phyloP scores from a whole-genome alignment of 2,797 vertebrate species.

The Xerus rutilus region DNA sequence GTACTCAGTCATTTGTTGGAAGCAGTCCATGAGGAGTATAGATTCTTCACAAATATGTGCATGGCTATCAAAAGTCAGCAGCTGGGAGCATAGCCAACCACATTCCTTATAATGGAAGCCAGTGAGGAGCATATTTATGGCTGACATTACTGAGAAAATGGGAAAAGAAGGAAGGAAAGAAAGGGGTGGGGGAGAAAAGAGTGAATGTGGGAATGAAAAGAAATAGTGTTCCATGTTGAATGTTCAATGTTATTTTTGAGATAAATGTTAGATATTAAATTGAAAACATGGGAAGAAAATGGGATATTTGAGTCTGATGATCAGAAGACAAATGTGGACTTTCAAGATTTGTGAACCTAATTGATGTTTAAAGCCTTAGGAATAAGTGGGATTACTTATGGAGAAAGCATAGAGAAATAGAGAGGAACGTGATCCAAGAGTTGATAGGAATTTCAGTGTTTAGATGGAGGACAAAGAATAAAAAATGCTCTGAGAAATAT shows the following conservation, averaged over 20 bases:
- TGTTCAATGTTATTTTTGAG: not conserved
- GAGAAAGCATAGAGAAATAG: not conserved
- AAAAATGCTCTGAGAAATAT: not conserved
- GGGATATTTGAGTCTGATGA: not conserved
- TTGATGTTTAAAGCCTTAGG: not conserved
- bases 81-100: not conserved
- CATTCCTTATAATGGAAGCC: not conserved
- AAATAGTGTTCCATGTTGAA: not conserved
- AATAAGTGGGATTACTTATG: not conserved
- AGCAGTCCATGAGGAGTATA: not conserved
- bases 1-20: not conserved
- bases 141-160: not conserved
- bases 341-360: conserved; percentile 4
- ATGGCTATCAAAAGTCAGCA: not conserved
- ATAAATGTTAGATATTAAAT: not conserved
- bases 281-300: not conserved
- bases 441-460: not conserved
- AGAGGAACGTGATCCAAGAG: not conserved
- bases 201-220: not conserved
- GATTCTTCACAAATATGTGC: not conserved
- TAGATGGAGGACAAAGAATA: not conserved
- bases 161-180: not conserved
- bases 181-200: too few species aligned
- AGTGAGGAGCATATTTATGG: not conserved
- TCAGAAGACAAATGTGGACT: not conserved